Evolutionary conservation across 2,888 invertebrate genomes (phyloP), one percentile per base, ranked within the genome.

Genomic region (Venusia cambrica): DNA sequence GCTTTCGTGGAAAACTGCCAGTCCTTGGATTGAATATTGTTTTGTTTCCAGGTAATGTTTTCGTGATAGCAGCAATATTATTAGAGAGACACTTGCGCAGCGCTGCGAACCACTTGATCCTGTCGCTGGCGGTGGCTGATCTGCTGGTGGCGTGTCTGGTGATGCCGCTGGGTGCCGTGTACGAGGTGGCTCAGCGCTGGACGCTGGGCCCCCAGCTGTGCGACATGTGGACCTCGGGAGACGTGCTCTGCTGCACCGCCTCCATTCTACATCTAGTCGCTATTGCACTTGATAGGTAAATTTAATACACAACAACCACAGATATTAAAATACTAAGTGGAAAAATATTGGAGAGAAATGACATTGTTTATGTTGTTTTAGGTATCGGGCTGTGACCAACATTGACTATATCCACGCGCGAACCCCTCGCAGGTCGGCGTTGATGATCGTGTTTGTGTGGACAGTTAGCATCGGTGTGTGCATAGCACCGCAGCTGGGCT

Each of bases 151-250:
- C 96, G 13, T 94, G 93, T 60, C 87, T 93, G 35, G 93, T 93
- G 46, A 93, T 93, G 93, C 93, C 93, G 5, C 80, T 93, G 56
- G 92, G 92, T 33, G 93, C 93, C 34, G 93, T 93, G 51, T 93
- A 93, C 76, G 92, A 94, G 80, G 92, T 93, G 41, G 92, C 91
- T 48, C 90, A 92, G 68, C 90, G 93, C 73, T 96, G 96, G 96
- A 92, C 92, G 54, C 88, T 97, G 50, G 96, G 96, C 34, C 93
- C 95, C 12, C 93, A 94, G 64, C 89, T 96, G 37, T 97, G 97
- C 80, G 97, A 97, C 79, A 94, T 97, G 92, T 97, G 96, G 96
- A 96, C 96, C 13, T 94, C 94, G 15, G 94, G 94, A 38, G 97
- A 97, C 73, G 97, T 97, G 8, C 89, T 97, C 6, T 96, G 97